These are phyloP conservation scores for Natrix natrix DNA, from an alignment of 2,797 vertebrate species.

Conservation along the genomic window DNA sequence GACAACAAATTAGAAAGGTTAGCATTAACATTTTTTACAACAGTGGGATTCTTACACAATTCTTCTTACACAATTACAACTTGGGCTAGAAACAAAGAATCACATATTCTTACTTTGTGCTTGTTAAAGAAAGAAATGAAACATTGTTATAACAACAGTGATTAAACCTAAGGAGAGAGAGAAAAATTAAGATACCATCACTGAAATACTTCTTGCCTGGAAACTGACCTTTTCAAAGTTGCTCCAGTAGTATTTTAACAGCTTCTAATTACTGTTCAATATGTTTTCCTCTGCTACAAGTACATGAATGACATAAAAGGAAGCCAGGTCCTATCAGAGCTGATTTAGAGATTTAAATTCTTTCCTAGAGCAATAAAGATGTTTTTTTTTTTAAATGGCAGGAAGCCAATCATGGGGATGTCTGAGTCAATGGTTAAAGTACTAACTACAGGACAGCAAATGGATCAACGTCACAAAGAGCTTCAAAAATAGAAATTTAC, in stretches of 20 bases:
- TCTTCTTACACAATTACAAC: conserved; percentile 51
- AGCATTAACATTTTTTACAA: conserved; percentile 56
- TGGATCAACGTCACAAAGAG: conserved; percentile 77
- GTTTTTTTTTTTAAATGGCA: conserved; percentile 74
- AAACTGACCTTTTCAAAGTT: conserved; percentile 78
- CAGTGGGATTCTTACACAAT: conserved; percentile 21
- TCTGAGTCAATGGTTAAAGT: conserved; percentile 72
- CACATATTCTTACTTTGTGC: conserved; percentile 52
- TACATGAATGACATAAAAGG: conserved; percentile 71
- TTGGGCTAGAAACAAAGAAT: conserved; percentile 45
- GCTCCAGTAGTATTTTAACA: conserved; percentile 71
- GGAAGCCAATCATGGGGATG: conserved; percentile 76
- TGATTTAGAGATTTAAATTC: conserved; percentile 66
- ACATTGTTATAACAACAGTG: conserved; percentile 57
- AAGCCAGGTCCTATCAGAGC: conserved; percentile 60
- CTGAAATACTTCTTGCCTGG: conserved; percentile 61
- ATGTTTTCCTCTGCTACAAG: conserved; percentile 65
- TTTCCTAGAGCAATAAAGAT: conserved; percentile 68
- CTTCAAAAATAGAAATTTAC: conserved; percentile 73
- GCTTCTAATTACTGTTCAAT: conserved; percentile 73
- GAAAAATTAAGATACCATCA: conserved; percentile 55
- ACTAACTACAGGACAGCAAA: conserved; percentile 75
- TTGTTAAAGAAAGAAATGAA: conserved; percentile 56
- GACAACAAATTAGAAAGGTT: conserved; percentile 56
- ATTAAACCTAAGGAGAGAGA: conserved; percentile 56